phyloP scores from a whole-genome alignment of 1,140 invertebrate species.

The Neelides sp. region DNA sequence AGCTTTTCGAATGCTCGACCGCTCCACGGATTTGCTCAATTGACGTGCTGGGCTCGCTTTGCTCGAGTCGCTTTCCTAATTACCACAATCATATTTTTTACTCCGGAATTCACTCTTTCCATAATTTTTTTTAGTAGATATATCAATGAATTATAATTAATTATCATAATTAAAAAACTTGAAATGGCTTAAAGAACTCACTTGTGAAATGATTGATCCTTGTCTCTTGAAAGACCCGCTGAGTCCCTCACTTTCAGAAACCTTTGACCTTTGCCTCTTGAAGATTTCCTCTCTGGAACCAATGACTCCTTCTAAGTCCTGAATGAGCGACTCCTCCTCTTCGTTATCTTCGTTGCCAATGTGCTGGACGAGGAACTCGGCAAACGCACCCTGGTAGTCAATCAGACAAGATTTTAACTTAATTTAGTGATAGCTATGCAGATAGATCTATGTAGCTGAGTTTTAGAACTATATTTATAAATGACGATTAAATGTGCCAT shows the following conservation, averaged over 20 bases:
- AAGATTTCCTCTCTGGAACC: conserved; percentile 19
- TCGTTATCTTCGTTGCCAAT: conserved; percentile 50
- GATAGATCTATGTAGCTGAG: too few relatives aligned
- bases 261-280: conserved; percentile 17
- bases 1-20: too few relatives aligned
- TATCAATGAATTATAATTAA: too few relatives aligned
- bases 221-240: conserved; percentile 7
- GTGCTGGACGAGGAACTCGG: conserved; percentile 60
- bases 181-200: neutral
- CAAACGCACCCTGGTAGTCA: conserved; percentile 33
- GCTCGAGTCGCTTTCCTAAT: too few relatives aligned
- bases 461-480: neutral
- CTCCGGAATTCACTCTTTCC: too few relatives aligned
- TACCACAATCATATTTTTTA: too few relatives aligned
- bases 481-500: neutral
- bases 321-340: conserved; percentile 30
- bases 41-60: too few relatives aligned
- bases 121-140: too few relatives aligned
- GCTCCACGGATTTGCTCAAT: too few relatives aligned
- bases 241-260: conserved; percentile 15
- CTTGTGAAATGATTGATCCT: conserved; percentile 12
- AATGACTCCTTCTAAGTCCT: conserved; percentile 23
- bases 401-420: too few relatives aligned
- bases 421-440: too few relatives aligned
- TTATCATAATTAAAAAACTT: too few relatives aligned